Percentiles rank a stretch among this genome's conserved stretches.
Evolutionary conservation across 2,888 invertebrate genomes (phyloP).

Genomic region (Amiota minor): DNA sequence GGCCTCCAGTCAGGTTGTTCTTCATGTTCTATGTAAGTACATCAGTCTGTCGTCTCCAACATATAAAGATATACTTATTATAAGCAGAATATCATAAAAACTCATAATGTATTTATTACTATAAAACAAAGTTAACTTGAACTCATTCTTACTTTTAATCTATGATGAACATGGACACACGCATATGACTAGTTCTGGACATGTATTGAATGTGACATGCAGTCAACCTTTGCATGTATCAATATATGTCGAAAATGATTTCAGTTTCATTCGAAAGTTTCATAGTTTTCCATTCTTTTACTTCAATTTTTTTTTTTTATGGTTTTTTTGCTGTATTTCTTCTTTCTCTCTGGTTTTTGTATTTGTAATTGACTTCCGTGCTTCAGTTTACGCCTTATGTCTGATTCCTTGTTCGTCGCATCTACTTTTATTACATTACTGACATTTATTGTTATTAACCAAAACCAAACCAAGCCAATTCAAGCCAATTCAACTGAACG

Average conservation of each 20-base stretch:
- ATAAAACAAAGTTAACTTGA: not conserved
- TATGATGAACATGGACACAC: not conserved
- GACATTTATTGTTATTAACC: conserved; percentile 46
- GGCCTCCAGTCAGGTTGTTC: conserved; percentile 77
- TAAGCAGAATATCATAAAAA: too few relatives aligned
- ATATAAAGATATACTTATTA: too few relatives aligned
- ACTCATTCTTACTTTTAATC: not conserved
- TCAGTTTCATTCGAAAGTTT: conserved; percentile 34
- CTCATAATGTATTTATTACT: too few relatives aligned
- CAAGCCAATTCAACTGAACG: not conserved
- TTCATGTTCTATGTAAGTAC: conserved; percentile 79
- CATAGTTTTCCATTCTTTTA: not conserved
- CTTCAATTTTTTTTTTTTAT: conserved; percentile 1
- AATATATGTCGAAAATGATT: conserved; percentile 63
- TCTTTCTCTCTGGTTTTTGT: conserved; percentile 24
- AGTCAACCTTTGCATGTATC: conserved; percentile 39
- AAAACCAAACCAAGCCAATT: conserved; percentile 11
- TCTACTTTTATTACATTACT: conserved; percentile 41
- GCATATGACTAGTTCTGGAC: not conserved
- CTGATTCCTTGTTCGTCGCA: not conserved
- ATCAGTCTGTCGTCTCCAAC: not conserved
- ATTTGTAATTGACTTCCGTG: conserved; percentile 51
- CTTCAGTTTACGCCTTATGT: conserved; percentile 32
- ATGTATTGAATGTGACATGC: conserved; percentile 35
- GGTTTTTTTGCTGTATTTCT: not conserved